Evolutionary conservation across 1,140 invertebrate species (phyloP).

Genomic region (Phthorimaea operculella): DNA sequence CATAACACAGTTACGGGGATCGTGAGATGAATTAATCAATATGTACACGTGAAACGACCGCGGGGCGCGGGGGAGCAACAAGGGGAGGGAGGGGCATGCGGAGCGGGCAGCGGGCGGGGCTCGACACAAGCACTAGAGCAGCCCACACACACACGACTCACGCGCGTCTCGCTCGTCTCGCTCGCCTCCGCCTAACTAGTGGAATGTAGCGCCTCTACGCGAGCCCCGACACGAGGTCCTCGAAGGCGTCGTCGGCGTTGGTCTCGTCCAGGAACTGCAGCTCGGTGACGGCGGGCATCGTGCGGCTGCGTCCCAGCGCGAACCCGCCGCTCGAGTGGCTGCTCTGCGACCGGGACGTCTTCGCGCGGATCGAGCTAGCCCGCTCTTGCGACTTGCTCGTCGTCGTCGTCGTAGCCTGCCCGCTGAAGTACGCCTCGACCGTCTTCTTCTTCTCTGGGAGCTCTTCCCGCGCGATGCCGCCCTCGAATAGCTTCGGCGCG

Average conservation of each 20-base stretch:
- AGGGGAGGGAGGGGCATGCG: slow-evolving; percentile 24
- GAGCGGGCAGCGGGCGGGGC: slow-evolving; percentile 22
- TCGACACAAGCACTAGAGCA: slow-evolving; percentile 50
- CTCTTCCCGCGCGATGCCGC: slow-evolving; percentile 77
- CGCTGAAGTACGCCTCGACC: slow-evolving; percentile 81
- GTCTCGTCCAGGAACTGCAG: slow-evolving; percentile 73
- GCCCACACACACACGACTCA: slow-evolving; percentile 65
- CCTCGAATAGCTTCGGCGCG: slow-evolving; percentile 81
- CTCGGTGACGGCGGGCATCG: slow-evolving; percentile 76
- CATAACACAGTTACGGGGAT: slow-evolving; percentile 52
- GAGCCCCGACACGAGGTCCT: slow-evolving; percentile 75
- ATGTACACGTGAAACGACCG: slow-evolving; percentile 29
- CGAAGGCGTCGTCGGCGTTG: slow-evolving; percentile 81
- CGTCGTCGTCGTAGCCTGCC: slow-evolving; percentile 50
- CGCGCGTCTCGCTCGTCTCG: slow-evolving; percentile 49
- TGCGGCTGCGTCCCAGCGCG: slow-evolving; percentile 75
- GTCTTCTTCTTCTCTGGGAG: slow-evolving; percentile 79
- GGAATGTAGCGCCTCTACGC: slow-evolving; percentile 57
- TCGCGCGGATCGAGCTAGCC: background rate
- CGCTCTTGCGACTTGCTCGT: slow-evolving; percentile 5
- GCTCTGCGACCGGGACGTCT: slow-evolving; percentile 37
- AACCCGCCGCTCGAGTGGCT: slow-evolving; percentile 64
- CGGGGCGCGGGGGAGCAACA: slow-evolving; percentile 16
- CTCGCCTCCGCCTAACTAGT: slow-evolving; percentile 50
- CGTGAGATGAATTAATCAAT: slow-evolving; percentile 37